Base-by-base conservation (phyloP, 2,888 invertebrate genomes). In the Drosophila suboccidentalis region DNA sequence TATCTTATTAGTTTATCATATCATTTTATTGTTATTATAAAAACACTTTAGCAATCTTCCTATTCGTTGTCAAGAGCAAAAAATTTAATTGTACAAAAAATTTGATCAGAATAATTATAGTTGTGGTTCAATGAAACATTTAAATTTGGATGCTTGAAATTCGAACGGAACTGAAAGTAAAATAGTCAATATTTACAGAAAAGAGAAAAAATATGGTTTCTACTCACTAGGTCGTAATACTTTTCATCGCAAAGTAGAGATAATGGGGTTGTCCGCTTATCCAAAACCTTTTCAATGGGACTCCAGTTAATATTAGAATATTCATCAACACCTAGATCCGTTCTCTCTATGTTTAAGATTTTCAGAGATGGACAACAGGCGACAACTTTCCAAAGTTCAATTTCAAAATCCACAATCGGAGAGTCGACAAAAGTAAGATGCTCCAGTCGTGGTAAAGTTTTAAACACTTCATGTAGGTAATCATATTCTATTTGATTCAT, bases 111-210 rank as follows among this genome's bases (percentile, higher is more conserved):
- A 19, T 19, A 19, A 19, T 19, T 19, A 19, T 19, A 2, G 19
- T 19, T 19, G 19, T 19, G 19, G 19, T 19, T 2, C 19, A 19
- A 19, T 19, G 15, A 44, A 1, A 73, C 17, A n/a, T 44, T 22
- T 22, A 78, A 26, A 0, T 58, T 63, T 0, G 47, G 38, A 38
- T 38, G 38, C n/a, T 38, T n/a, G 38, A 38, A 38, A 8, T 38
- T 3, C 2, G 6, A 38, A n/a, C 29, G 15, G n/a, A 75, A 64
- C 78, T 75, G 61, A 5, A 36, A 22, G 9, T 9, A 8, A 13
- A 44, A 44, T 17, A 6, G 38, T 6, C 6, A 29, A 29, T 54
- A 17, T 41, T 41, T 32, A 13, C 13, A 8, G 22, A 6, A n/a
- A 29, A 3, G 3, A 19, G 1, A n/a, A 2, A 29, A 13, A 9